Conservation (phyloP, 1,140 invertebrate genomes). For the Coptotermes formosanus region DNA sequence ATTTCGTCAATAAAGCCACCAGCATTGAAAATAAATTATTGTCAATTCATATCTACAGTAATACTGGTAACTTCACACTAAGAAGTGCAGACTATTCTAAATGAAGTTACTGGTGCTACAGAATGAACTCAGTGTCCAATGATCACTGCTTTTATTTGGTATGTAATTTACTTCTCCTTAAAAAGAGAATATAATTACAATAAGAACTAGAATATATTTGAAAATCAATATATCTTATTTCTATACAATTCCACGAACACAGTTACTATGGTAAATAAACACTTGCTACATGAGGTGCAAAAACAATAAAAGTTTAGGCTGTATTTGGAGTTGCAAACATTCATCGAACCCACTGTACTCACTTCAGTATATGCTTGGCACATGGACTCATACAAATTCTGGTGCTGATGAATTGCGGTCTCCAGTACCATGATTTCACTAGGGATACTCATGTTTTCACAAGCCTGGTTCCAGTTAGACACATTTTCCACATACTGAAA, state of each 20-base stretch:
- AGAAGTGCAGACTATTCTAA: too few relatives aligned
- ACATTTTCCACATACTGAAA: slow-evolving; percentile 86
- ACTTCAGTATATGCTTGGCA: slow-evolving; percentile 96
- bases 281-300: neutral
- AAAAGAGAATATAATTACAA: neutral
- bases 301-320: neutral
- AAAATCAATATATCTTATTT: neutral
- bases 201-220: neutral
- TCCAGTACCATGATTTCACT: slow-evolving; percentile 86
- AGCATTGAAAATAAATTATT: too few relatives aligned
- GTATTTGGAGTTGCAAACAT: neutral
- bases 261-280: neutral
- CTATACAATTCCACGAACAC: neutral
- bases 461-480: slow-evolving; percentile 84
- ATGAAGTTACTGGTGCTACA: too few relatives aligned
- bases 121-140: too few relatives aligned
- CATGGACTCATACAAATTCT: slow-evolving; percentile 93
- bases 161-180: too few relatives aligned
- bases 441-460: slow-evolving; percentile 76
- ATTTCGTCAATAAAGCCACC: too few relatives aligned
- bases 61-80: slow-evolving; percentile 1
- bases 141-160: too few relatives aligned
- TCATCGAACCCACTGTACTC: slow-evolving; percentile 37
- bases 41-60: too few relatives aligned
- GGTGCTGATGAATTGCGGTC: slow-evolving; percentile 86